Evolutionary conservation across 2,797 vertebrate species (phyloP).

Genomic region (Muraenolepis orangiensis): DNA sequence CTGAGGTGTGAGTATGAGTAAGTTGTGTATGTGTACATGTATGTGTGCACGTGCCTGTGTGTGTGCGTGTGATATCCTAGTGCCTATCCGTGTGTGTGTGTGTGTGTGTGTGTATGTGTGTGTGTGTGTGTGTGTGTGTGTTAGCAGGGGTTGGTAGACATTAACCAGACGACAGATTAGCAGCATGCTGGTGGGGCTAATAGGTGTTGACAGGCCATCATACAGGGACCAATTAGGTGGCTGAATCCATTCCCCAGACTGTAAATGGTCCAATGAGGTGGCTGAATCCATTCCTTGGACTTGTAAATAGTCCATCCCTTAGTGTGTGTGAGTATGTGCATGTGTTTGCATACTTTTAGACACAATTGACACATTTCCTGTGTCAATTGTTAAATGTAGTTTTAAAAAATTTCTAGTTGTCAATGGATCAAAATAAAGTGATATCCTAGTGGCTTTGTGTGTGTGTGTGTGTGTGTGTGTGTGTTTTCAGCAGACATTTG

Average conservation of each 20-base stretch:
- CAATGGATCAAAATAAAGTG: no score
- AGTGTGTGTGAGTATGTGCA: not conserved
- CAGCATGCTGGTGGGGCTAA: slow-evolving; percentile 40
- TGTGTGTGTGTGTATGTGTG: not conserved
- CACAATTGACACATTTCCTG: no score
- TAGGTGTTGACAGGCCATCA: slow-evolving; percentile 49
- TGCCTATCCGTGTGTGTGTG: no score
- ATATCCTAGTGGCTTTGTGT: not conserved
- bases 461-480: not conserved
- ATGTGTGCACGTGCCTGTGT: slow-evolving; percentile 44
- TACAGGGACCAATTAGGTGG: slow-evolving; percentile 35
- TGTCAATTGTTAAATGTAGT: no score
- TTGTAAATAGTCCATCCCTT: slow-evolving; percentile 36
- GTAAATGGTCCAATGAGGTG: slow-evolving; percentile 37
- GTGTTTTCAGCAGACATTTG: not conserved
- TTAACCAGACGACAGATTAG: slow-evolving; percentile 39
- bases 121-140: slow-evolving; percentile 12
- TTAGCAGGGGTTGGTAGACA: slow-evolving; percentile 51
- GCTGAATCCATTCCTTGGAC: slow-evolving; percentile 42
- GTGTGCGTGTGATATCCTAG: slow-evolving; percentile 1
- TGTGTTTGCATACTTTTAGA: no score
- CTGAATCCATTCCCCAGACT: slow-evolving; percentile 42
- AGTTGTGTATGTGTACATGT: slow-evolving; percentile 4
- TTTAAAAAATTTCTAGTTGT: no score
- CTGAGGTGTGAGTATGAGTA: not conserved